Evolutionary conservation across 2,113 vertebrate genomes (phyloP).

Genomic region (Onychostoma macrolepis): DNA sequence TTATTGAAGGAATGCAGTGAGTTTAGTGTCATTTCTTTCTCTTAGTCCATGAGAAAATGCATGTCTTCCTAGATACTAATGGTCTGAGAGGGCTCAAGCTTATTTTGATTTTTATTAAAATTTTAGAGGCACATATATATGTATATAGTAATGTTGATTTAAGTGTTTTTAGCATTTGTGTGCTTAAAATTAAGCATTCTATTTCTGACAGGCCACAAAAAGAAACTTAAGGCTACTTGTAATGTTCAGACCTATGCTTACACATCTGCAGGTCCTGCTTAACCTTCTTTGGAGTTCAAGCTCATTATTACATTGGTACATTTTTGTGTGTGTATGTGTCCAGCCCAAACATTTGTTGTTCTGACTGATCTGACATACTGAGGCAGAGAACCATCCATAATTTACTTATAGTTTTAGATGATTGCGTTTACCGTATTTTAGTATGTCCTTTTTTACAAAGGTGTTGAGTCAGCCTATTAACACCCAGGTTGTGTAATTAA

Average conservation of each 20-base stretch:
- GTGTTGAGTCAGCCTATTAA: not conserved
- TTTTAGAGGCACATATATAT: not conserved
- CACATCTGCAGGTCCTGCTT: slow-evolving; percentile 20
- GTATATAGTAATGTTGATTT: not conserved
- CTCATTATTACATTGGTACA: slow-evolving; percentile 10
- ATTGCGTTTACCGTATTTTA: not conserved
- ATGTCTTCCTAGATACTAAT: not conserved
- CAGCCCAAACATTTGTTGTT: not conserved
- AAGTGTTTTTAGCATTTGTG: not conserved
- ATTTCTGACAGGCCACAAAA: slow-evolving; percentile 24
- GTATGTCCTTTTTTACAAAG: not conserved
- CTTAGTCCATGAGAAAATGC: not conserved
- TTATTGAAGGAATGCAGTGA: not conserved
- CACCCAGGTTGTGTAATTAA: slow-evolving; percentile 21
- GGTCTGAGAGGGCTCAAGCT: not conserved
- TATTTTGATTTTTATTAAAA: not conserved
- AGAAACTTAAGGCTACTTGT: slow-evolving; percentile 8
- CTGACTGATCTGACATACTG: not conserved
- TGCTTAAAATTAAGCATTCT: not conserved
- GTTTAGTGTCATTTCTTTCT: not conserved
- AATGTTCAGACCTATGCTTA: slow-evolving; percentile 22
- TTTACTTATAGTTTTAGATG: not conserved
- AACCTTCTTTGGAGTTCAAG: slow-evolving; percentile 40
- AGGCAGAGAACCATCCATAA: not conserved
- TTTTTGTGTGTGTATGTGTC: not conserved